Conservation (phyloP, 2,797 vertebrate genomes). For the Hozukius guyotensis region DNA sequence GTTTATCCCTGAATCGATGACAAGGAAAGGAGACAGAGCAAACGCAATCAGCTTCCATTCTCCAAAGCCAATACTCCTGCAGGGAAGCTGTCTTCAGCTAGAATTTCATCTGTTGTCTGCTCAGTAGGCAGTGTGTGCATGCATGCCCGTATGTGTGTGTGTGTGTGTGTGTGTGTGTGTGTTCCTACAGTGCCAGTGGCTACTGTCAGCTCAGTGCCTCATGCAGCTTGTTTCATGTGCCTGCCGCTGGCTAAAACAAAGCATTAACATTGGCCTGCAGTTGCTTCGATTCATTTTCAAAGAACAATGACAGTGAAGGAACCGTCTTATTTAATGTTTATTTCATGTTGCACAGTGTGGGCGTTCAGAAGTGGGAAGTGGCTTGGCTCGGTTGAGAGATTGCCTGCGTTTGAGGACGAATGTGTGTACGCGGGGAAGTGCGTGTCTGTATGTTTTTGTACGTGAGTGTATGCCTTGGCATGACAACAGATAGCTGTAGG, state of each 20-base stretch:
- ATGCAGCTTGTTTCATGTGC: constrained; percentile 77
- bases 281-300: constrained; percentile 78
- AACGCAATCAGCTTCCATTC: constrained; percentile 74
- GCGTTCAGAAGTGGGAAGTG: constrained; percentile 70
- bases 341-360: constrained; percentile 77
- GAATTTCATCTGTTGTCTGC: constrained; percentile 75
- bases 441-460: constrained; percentile 54
- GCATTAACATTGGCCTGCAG: constrained; percentile 79
- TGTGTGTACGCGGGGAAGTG: constrained; percentile 52
- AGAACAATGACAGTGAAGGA: constrained; percentile 78
- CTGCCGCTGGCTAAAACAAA: constrained; percentile 79
- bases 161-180: constrained; percentile 48
- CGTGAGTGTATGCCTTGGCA: constrained; percentile 54
- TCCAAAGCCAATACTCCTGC: constrained; percentile 76
- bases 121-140: constrained; percentile 46
- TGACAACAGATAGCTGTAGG: constrained; percentile 65
- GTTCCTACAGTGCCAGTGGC: constrained; percentile 72
- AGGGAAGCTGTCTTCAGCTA: constrained; percentile 70
- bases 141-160: constrained; percentile 31
- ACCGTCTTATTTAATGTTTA: constrained; percentile 76
- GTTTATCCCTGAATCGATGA: constrained; percentile 74
- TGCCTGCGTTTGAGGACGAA: constrained; percentile 53
- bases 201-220: constrained; percentile 78
- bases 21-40: constrained; percentile 64
- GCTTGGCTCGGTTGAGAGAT: constrained; percentile 59